Conservation (phyloP, 1,140 invertebrate species). For the Zaprionus capensis region DNA sequence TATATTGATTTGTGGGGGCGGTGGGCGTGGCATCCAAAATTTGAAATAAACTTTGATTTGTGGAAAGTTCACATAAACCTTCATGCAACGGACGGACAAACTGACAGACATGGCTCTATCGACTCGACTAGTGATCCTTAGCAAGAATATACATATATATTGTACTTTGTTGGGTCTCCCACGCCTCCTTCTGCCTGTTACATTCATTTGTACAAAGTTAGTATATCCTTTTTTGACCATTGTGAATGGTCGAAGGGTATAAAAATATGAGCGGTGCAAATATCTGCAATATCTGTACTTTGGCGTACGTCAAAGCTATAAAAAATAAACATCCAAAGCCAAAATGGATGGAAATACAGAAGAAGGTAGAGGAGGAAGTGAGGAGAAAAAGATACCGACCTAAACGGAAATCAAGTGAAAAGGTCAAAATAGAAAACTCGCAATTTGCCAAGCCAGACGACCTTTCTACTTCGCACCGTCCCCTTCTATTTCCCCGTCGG, state of each 20-base stretch:
- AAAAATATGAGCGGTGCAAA: constrained; percentile 9
- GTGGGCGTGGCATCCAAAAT: too few relatives aligned
- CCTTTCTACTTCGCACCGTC: constrained; percentile 30
- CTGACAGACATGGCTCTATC: too few relatives aligned
- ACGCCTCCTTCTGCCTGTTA: too few relatives aligned
- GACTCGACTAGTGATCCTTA: too few relatives aligned
- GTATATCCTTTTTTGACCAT: too few relatives aligned
- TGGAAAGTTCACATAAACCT: too few relatives aligned
- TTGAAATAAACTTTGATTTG: too few relatives aligned
- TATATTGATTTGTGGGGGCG: too few relatives aligned
- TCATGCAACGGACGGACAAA: too few relatives aligned
- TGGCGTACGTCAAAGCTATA: constrained; percentile 37
- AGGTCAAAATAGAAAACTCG: constrained; percentile 65
- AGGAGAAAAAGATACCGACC: constrained; percentile 27
- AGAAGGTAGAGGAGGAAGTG: constrained; percentile 8
- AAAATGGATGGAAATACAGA: constrained; percentile 36
- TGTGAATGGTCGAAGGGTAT: not conserved
- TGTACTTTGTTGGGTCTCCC: too few relatives aligned
- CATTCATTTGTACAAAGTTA: too few relatives aligned
- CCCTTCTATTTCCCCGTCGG: constrained; percentile 22
- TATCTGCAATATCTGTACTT: constrained; percentile 27
- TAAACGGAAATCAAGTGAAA: constrained; percentile 79
- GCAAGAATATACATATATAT: too few relatives aligned
- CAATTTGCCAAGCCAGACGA: constrained; percentile 63
- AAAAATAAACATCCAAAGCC: constrained; percentile 58